Evolutionary conservation across 2,888 invertebrate species (phyloP).

Genomic region (Adelognathus sp.): DNA sequence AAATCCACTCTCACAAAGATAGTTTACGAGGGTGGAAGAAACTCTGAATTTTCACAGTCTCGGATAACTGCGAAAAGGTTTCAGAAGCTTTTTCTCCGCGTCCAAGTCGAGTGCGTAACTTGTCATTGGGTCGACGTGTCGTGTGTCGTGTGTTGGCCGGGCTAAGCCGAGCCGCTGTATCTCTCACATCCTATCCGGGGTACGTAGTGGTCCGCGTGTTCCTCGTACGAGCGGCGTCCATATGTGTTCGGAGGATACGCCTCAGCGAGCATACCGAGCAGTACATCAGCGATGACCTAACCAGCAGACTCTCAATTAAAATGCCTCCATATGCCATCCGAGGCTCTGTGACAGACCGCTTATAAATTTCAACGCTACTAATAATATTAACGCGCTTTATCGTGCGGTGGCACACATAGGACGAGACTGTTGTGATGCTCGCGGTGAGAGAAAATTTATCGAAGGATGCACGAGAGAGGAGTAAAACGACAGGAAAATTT

Average conservation of each 20-base stretch:
- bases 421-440: neutral
- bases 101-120: neutral
- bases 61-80: no score
- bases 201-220: constrained; percentile 23
- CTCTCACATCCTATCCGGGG: constrained; percentile 34
- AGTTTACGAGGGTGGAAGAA: no score
- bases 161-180: constrained; percentile 31
- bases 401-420: neutral
- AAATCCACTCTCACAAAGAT: no score
- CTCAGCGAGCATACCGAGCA: constrained; percentile 53
- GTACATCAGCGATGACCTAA: constrained; percentile 72
- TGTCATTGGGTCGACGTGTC: constrained; percentile 9
- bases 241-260: constrained; percentile 47
- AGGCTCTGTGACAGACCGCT: constrained; percentile 21
- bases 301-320: constrained; percentile 76
- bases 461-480: neutral
- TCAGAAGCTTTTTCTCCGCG: neutral
- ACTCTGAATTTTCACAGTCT: no score
- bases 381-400: constrained; percentile 37
- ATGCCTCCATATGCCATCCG: constrained; percentile 75
- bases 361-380: constrained; percentile 50
- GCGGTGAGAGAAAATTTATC: neutral
- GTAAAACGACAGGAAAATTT: neutral
- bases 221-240: constrained; percentile 30
- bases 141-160: neutral